Conservation (phyloP, 2,888 invertebrate species). For the Marasmarcha lunaedactyla region DNA sequence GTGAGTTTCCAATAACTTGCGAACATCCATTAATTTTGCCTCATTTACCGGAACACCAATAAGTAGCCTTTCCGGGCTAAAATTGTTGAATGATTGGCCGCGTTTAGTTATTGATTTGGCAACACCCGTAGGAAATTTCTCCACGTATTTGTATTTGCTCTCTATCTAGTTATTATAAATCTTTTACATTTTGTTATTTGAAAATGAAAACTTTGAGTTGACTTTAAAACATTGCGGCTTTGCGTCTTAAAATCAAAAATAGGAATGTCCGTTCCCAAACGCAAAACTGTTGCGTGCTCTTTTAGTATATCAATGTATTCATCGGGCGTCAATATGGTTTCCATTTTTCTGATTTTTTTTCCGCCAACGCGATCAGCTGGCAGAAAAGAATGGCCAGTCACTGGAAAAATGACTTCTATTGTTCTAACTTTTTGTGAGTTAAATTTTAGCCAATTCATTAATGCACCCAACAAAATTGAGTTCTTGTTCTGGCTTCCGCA, state of each 20-base stretch:
- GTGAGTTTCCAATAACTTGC: slow-evolving; percentile 1
- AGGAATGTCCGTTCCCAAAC: slow-evolving; percentile 4
- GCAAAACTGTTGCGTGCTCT: slow-evolving; percentile 6
- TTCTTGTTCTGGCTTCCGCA: too few relatives aligned
- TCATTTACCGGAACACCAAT: not conserved
- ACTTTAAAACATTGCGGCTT: slow-evolving; percentile 5
- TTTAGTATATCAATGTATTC: slow-evolving; percentile 4
- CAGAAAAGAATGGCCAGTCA: too few relatives aligned
- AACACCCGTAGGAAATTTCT: slow-evolving; percentile 1
- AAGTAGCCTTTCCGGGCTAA: not conserved
- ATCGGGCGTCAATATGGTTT: slow-evolving; percentile 3
- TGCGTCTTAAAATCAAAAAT: slow-evolving; percentile 5
- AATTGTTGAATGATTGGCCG: not conserved
- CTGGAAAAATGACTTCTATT: too few relatives aligned
- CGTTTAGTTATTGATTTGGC: slow-evolving; percentile 1
- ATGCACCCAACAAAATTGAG: too few relatives aligned
- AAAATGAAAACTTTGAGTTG: slow-evolving; percentile 6
- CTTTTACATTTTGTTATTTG: slow-evolving; percentile 6
- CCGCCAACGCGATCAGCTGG: not conserved
- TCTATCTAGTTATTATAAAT: slow-evolving; percentile 3
- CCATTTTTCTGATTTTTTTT: slow-evolving; percentile 12
- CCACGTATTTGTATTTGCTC: slow-evolving; percentile 1
- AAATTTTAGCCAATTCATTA: too few relatives aligned
- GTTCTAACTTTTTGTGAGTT: too few relatives aligned
- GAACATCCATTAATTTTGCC: not conserved